Base-by-base conservation (phyloP, 1,140 invertebrate species). In the Drosophila ercepeae region DNA sequence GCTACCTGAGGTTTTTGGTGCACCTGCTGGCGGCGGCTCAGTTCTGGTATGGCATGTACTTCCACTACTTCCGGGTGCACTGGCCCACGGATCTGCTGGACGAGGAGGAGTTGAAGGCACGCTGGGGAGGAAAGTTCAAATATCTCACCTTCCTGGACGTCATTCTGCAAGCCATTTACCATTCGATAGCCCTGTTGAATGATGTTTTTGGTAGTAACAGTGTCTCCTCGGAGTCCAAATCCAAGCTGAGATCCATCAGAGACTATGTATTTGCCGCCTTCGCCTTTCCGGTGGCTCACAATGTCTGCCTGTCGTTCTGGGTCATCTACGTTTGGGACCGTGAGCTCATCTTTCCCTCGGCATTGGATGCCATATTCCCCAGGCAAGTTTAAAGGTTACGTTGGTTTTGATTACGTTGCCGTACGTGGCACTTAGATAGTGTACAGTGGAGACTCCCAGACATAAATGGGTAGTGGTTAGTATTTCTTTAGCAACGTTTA, bases 101-200 rank as follows among this genome's bases (percentile, higher is more conserved):
- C 19, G 81, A 86, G 51, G 76, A 74, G 2, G 82, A 88, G 36
- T 50, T 86, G 0, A 81, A 86, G 36, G 55, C 78, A 0, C 76
- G 71, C 3, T 90, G 79, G 78, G 89, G 89, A 23, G 89, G 89
- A 7, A 90, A 90, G 41, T 90, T 90, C n/a, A 90, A 90, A 49
- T 90, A 82, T 48, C 64, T 90, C 7, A 89, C 89, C 7, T 89
- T 90, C 13, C 71, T 90, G 4, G 68, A 90, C 65, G 77, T 86
- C 29, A 83, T 86, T 1, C 32, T 90, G 19, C 89, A 90, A 63
- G 77, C 84, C 1, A 52, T 86, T 16, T 90, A 90, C 48, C 84
- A 90, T 39, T 49, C 52, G 9, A 7, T 89, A 4, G 84, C 89
- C 1, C 23, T 90, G 4, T 39, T 90, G 0, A 90, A 89, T 18